Evolutionary conservation across 2,888 invertebrate genomes (phyloP), one percentile per base, ranked within the genome.

Genomic region (Lutraria lutraria): DNA sequence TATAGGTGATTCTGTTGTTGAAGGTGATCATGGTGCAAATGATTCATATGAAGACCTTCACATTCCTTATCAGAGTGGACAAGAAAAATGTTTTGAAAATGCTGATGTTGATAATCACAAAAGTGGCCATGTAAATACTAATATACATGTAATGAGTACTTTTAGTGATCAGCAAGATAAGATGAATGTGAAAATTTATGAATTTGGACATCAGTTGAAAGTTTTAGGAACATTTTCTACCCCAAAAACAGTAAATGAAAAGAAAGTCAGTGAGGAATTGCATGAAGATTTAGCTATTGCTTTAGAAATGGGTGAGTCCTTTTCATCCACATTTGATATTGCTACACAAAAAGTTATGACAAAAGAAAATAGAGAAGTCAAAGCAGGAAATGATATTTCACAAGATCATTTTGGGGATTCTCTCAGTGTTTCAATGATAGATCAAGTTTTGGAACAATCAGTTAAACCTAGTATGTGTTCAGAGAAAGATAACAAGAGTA

Each of bases 261-360:
- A 76, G 34, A 76, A 76, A 76, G 34, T 52, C 29, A 25, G 87
- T 16, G 86, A 86, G n/a, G 79, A 90, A 43, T 60, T 92, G 31
- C 97, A 98, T 96, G 97, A 97, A 94, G 98, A 98, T 97, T 97
- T 98, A 92, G 98, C 98, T 4, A 97, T 98, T 10, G 97, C 97
- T 31, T 90, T 92, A 88, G 94, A 94, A 76, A 92, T 93, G 93
- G 93, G 92, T 68, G 94, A 94, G 79, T 93, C 94, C 31, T 95
- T 95, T 81, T 91, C 91, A 16, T 90, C 90, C 63, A 90, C 93
- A 31, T 87, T 91, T 79, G 81, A 90, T 83, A 34, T 83, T 13
- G 81, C 76, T 52, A 84, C 76, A 72, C 84, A 88, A 72, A 80
- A 54, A 21, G n/a, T n/a, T 52, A 25, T 13, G 31, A 79, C 43